Evolutionary conservation across 2,888 invertebrate genomes (phyloP).

Genomic region (Eucriotettix oculatus): DNA sequence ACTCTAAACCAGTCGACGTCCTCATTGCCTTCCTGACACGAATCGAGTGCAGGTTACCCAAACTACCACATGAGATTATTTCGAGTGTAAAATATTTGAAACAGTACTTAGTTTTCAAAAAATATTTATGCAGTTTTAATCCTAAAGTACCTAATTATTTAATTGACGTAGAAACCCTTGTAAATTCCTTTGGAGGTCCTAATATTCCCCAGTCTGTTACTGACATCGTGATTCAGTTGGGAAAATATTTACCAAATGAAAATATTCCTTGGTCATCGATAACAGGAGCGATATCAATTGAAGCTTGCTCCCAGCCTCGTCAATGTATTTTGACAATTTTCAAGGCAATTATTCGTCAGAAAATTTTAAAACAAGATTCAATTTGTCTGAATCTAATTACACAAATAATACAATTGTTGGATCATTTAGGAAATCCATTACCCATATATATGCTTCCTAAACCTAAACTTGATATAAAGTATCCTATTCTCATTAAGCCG

Average conservation of each 20-base stretch:
- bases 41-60: constrained; percentile 11
- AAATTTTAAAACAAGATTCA: background rate
- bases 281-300: background rate
- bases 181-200: background rate
- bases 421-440: background rate
- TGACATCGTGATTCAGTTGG: background rate
- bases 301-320: background rate
- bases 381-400: background rate
- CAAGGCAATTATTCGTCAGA: background rate
- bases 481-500: background rate
- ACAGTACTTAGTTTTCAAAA: background rate
- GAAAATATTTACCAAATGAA: background rate
- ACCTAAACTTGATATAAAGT: too few relatives aligned
- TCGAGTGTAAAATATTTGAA: background rate
- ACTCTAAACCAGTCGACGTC: constrained; percentile 11
- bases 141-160: background rate
- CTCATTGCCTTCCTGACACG: constrained; percentile 12
- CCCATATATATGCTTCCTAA: too few relatives aligned
- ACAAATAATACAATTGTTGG: background rate
- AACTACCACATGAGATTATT: constrained; percentile 1
- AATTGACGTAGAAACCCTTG: background rate
- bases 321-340: background rate
- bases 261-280: background rate
- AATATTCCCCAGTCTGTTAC: background rate
- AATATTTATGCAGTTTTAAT: background rate